phyloP scores from a whole-genome alignment of 2,797 vertebrate genomes.

The Oreochromis mossambicus region DNA sequence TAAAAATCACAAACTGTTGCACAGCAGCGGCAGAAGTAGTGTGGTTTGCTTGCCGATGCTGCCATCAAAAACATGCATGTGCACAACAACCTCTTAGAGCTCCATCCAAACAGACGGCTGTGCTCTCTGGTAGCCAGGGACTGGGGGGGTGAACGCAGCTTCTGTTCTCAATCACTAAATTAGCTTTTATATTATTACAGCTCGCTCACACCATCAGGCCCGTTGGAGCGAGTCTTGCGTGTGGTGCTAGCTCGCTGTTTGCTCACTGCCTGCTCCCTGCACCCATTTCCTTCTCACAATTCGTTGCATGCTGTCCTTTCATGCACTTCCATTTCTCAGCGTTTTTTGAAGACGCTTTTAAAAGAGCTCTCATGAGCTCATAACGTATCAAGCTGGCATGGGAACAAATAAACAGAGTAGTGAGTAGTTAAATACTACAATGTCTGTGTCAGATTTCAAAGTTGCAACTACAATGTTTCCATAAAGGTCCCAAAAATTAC shows the following conservation, averaged over 20 bases:
- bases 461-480: constrained; percentile 18
- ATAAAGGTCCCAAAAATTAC: constrained; percentile 26
- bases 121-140: constrained; percentile 3
- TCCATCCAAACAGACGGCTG: constrained; percentile 32
- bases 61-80: constrained; percentile 66
- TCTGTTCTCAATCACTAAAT: constrained; percentile 63
- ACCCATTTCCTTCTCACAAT: constrained; percentile 28
- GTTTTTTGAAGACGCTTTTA: constrained; percentile 12
- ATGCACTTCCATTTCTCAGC: constrained; percentile 12
- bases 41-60: constrained; percentile 43
- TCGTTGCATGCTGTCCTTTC: constrained; percentile 7
- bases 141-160: constrained; percentile 44
- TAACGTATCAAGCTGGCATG: constrained; percentile 41
- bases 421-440: constrained; percentile 48
- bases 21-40: constrained; percentile 31
- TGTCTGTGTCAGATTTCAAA: constrained; percentile 51
- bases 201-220: constrained; percentile 36
- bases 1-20: constrained; percentile 61
- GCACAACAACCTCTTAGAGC: constrained; percentile 63
- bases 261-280: constrained; percentile 15
- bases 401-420: constrained; percentile 63
- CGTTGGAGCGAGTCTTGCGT: neutral
- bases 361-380: constrained; percentile 12
- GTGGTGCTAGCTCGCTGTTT: constrained; percentile 23
- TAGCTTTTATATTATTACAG: constrained; percentile 51